A percentile compares a stretch with the other conserved stretches of the same genome.
These are phyloP conservation scores for Drosophila aff. DNA, from an alignment of 1,140 invertebrate species.

Conservation along the genomic window DNA sequence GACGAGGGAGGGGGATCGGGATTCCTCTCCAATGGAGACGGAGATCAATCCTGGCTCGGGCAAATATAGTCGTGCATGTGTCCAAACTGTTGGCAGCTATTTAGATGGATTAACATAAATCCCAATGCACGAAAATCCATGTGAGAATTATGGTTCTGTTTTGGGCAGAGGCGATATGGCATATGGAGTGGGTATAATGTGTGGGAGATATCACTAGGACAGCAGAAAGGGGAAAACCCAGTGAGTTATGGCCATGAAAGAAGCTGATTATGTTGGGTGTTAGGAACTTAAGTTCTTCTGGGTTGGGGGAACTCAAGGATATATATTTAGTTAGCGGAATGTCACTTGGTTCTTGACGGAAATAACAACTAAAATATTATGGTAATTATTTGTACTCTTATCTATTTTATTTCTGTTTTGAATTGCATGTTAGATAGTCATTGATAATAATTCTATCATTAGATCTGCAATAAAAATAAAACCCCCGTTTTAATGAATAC, in stretches of 20 bases:
- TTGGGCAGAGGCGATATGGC: constrained; percentile 10
- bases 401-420: neutral
- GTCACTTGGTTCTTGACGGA: too few relatives aligned
- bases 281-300: constrained; percentile 7
- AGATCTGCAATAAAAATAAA: neutral
- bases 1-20: neutral
- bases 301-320: neutral
- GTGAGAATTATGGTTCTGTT: constrained; percentile 58
- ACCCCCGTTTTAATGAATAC: neutral
- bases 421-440: too few relatives aligned
- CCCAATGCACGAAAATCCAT: constrained; percentile 68
- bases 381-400: neutral
- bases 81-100: constrained; percentile 77
- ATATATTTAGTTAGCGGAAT: too few relatives aligned
- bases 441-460: too few relatives aligned
- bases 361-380: neutral
- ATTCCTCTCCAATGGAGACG: constrained; percentile 9
- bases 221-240: neutral
- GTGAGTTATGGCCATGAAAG: constrained; percentile 34
- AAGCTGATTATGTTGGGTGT: constrained; percentile 13
- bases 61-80: constrained; percentile 75
- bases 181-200: constrained; percentile 13
- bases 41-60: constrained; percentile 52
- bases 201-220: constrained; percentile 52
- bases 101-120: constrained; percentile 77